Evolutionary conservation across 23 tunicate species (phyloP).

Genomic region (Styela clava): DNA sequence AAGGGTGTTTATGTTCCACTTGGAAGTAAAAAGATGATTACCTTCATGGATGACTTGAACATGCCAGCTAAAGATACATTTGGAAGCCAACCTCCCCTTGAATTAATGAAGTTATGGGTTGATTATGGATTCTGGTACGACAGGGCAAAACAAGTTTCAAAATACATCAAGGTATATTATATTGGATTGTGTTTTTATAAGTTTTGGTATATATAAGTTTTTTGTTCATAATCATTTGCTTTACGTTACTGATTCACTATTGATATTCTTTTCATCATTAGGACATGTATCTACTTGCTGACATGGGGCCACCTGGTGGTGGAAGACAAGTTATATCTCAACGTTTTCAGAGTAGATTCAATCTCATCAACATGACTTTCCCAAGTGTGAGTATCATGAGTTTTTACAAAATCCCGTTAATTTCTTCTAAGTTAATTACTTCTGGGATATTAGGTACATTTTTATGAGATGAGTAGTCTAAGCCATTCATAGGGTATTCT

Average conservation of each 20-base stretch:
- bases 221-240: no score
- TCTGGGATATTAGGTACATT: no score
- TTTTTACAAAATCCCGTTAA: no score
- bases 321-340: constrained; percentile 86
- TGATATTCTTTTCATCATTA: no score
- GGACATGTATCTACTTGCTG: constrained; percentile 86
- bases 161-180: constrained; percentile 58
- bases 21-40: constrained; percentile 79
- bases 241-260: no score
- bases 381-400: constrained; percentile 68
- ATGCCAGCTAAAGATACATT: constrained; percentile 97
- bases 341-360: constrained; percentile 79
- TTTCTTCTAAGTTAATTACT: no score
- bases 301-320: constrained; percentile 98
- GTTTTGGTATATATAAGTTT: not conserved
- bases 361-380: constrained; percentile 95
- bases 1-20: constrained; percentile 88
- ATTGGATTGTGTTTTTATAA: not conserved
- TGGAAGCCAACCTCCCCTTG: constrained; percentile 95
- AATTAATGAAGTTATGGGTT: constrained; percentile 79
- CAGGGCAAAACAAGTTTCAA: constrained; percentile 77
- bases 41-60: constrained; percentile 97
- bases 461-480: no score
- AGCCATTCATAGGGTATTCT: no score
- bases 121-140: constrained; percentile 99